Evolutionary conservation across 2,797 vertebrate genomes (phyloP).

Genomic region (Gastrophryne carolinensis): DNA sequence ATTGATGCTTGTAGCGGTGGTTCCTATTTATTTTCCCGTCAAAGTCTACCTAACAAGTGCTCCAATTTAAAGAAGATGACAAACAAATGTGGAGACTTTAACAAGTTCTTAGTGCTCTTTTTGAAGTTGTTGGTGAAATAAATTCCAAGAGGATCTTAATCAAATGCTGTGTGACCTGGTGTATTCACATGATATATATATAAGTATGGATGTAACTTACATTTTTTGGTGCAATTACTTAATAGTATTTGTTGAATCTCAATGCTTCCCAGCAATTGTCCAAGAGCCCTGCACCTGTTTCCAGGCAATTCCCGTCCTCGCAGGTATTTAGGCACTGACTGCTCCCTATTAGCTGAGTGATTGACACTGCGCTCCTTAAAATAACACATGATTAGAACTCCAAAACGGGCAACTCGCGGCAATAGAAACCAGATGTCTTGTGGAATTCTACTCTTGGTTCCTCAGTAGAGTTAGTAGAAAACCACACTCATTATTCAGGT

Average conservation of each 20-base stretch:
- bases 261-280: conserved; percentile 48
- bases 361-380: conserved; percentile 85
- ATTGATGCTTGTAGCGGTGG: too few species aligned
- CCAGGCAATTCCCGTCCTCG: conserved; percentile 73
- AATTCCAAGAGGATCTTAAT: too few species aligned
- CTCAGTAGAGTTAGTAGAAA: conserved; percentile 82
- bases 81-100: too few species aligned
- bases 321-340: conserved; percentile 78
- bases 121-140: too few species aligned
- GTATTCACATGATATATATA: too few species aligned
- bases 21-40: too few species aligned
- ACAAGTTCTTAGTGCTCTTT: too few species aligned
- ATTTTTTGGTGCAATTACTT: background rate
- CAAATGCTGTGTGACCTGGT: too few species aligned
- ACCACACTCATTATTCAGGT: conserved; percentile 83
- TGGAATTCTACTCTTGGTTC: conserved; percentile 80
- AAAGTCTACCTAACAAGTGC: too few species aligned
- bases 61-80: too few species aligned
- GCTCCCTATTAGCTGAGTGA: conserved; percentile 80
- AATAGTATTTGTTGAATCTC: background rate
- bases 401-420: conserved; percentile 84
- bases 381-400: conserved; percentile 90
- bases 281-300: conserved; percentile 74
- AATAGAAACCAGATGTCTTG: conserved; percentile 87
- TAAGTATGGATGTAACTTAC: too few species aligned